Percentiles rank a stretch among this genome's conserved stretches.
Evolutionary conservation across 2,113 vertebrate species (phyloP).

Genomic region (Pseudolaguvia tuberculata): DNA sequence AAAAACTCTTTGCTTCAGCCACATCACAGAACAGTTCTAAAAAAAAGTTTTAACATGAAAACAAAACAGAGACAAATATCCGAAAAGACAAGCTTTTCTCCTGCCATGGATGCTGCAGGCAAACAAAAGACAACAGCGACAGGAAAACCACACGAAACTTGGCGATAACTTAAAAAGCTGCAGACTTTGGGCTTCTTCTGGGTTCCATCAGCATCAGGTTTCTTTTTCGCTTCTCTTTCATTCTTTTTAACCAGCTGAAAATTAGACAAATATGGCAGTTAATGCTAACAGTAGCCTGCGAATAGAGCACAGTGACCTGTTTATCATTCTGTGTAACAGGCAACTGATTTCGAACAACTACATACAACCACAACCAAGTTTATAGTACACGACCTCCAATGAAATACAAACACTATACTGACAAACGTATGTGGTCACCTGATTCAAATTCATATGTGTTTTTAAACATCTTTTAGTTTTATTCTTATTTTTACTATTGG

Average conservation of each 20-base stretch:
- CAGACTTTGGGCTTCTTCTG: constrained; percentile 69
- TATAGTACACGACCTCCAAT: constrained; percentile 36
- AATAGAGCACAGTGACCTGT: constrained; percentile 40
- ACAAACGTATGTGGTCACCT: too few species aligned
- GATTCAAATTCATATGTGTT: too few species aligned
- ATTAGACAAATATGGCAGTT: constrained; percentile 69
- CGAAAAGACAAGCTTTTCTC: constrained; percentile 69
- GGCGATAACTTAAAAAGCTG: constrained; percentile 63
- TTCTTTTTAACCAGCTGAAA: constrained; percentile 69
- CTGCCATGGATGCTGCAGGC: constrained; percentile 62
- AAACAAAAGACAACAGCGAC: constrained; percentile 39
- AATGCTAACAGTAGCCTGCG: constrained; percentile 52
- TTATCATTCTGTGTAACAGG: neutral
- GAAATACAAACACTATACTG: constrained; percentile 6
- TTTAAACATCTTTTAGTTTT: too few species aligned
- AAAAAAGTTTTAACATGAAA: constrained; percentile 7
- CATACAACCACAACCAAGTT: constrained; percentile 46
- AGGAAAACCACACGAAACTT: constrained; percentile 37
- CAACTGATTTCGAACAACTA: constrained; percentile 15
- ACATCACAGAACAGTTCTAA: neutral
- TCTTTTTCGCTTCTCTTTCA: constrained; percentile 58
- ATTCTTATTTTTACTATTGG: too few species aligned
- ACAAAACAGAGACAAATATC: constrained; percentile 48
- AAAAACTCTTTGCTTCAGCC: neutral
- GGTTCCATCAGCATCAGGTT: constrained; percentile 54